phyloP scores from a whole-genome alignment of 1,140 invertebrate species.

The Melipona quadrifasciata region DNA sequence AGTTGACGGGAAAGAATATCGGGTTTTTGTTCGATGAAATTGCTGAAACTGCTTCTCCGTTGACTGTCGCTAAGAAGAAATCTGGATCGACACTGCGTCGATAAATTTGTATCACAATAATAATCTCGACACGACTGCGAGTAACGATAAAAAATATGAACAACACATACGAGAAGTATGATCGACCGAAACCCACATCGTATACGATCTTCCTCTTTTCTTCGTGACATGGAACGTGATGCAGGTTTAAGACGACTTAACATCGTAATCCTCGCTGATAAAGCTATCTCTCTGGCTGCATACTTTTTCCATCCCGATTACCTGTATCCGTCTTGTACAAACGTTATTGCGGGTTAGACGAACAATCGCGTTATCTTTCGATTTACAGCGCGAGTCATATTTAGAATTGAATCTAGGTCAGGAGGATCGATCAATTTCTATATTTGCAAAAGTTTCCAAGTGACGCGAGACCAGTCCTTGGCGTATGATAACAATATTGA shows the following conservation, averaged over 20 bases:
- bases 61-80: background rate
- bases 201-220: background rate
- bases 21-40: background rate
- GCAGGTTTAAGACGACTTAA: background rate
- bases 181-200: background rate
- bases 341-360: background rate
- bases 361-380: background rate
- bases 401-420: background rate
- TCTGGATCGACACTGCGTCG: background rate
- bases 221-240: background rate
- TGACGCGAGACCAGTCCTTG: background rate
- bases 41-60: no score
- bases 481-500: slow-evolving; percentile 15
- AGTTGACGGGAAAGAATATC: background rate
- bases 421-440: slow-evolving; percentile 3
- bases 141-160: no score
- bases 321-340: background rate
- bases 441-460: background rate
- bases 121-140: no score
- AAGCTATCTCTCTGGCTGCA: background rate
- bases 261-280: background rate
- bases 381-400: background rate
- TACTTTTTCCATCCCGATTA: background rate
- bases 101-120: background rate
- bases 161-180: background rate